These are phyloP conservation scores for Drosophila tsacasi DNA, from an alignment of 1,140 invertebrate genomes.

Conservation along the genomic window DNA sequence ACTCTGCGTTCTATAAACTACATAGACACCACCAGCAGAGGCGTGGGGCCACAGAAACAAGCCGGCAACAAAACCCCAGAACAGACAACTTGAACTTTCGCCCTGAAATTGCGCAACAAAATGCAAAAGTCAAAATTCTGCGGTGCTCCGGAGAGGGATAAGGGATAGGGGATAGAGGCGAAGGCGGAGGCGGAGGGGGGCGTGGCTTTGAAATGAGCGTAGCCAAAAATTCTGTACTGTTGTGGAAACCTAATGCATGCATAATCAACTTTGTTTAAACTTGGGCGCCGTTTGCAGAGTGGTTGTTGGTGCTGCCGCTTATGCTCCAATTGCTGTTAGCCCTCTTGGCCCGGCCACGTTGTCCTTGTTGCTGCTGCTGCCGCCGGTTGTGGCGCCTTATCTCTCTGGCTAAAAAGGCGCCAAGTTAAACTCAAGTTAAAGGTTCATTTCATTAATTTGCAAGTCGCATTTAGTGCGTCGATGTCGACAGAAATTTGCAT, in stretches of 20 bases:
- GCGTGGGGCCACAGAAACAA: constrained; percentile 27
- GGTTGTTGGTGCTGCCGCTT: constrained; percentile 61
- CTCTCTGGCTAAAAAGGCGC: constrained; percentile 68
- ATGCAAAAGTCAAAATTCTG: constrained; percentile 80
- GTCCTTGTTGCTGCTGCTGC: constrained; percentile 27
- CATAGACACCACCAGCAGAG: not conserved
- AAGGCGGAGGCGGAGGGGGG: constrained; percentile 4
- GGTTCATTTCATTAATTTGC: constrained; percentile 84
- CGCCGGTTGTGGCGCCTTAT: constrained; percentile 70
- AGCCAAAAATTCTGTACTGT: constrained; percentile 74
- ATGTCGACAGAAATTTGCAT: constrained; percentile 81
- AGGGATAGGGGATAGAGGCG: not conserved
- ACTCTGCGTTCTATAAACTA: constrained; percentile 16
- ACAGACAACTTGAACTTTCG: constrained; percentile 77
- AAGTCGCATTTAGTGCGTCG: constrained; percentile 83
- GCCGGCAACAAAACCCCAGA: constrained; percentile 45
- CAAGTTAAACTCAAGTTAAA: constrained; percentile 83
- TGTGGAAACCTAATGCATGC: constrained; percentile 81
- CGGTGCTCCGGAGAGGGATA: constrained; percentile 18
- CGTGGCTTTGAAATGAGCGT: constrained; percentile 77
- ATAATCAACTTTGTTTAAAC: constrained; percentile 84
- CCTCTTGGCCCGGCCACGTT: constrained; percentile 22
- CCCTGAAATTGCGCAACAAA: constrained; percentile 79
- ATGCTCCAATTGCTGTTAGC: constrained; percentile 71
- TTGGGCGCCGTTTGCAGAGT: constrained; percentile 68